Conservation (phyloP, 2,888 invertebrate genomes). For the Cetonia aurata region DNA sequence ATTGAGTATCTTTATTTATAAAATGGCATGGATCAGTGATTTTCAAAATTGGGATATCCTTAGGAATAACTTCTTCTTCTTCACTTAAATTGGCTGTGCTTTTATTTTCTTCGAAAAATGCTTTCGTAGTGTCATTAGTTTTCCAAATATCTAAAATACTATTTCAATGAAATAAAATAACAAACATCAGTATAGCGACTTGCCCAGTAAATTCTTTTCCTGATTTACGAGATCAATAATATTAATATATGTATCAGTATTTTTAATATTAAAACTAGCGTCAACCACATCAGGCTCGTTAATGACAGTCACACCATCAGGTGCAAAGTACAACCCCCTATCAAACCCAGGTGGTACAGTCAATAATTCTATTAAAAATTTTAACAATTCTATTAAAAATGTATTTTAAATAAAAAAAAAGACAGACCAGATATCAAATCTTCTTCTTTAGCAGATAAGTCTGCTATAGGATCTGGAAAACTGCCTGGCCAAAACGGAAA, state of each 20-base stretch:
- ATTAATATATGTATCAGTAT: slow-evolving; percentile 67
- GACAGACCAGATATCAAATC: slow-evolving; percentile 34
- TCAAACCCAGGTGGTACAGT: slow-evolving; percentile 78
- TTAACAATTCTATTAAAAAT: slow-evolving; percentile 9
- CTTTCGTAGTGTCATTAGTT: slow-evolving; percentile 38
- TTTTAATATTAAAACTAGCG: slow-evolving; percentile 41
- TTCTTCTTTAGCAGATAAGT: slow-evolving; percentile 68
- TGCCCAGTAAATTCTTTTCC: slow-evolving; percentile 73
- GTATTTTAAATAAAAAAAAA: background rate
- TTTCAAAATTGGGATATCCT: slow-evolving; percentile 74
- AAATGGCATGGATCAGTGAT: slow-evolving; percentile 71
- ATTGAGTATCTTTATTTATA: slow-evolving; percentile 75
- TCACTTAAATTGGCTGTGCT: slow-evolving; percentile 49
- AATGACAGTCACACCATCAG: slow-evolving; percentile 69
- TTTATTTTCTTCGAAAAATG: slow-evolving; percentile 47
- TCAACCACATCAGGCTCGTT: slow-evolving; percentile 46
- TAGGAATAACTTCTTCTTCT: slow-evolving; percentile 61
- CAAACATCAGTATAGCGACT: slow-evolving; percentile 38
- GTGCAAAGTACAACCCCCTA: slow-evolving; percentile 71
- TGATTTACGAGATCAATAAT: slow-evolving; percentile 73
- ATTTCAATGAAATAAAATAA: slow-evolving; percentile 21
- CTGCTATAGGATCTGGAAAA: slow-evolving; percentile 70
- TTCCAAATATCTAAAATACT: slow-evolving; percentile 58
- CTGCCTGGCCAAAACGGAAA: slow-evolving; percentile 92
- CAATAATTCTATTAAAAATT: slow-evolving; percentile 58